Conservation (phyloP, 2,113 vertebrate species). For the Glaucidium brasilianum region DNA sequence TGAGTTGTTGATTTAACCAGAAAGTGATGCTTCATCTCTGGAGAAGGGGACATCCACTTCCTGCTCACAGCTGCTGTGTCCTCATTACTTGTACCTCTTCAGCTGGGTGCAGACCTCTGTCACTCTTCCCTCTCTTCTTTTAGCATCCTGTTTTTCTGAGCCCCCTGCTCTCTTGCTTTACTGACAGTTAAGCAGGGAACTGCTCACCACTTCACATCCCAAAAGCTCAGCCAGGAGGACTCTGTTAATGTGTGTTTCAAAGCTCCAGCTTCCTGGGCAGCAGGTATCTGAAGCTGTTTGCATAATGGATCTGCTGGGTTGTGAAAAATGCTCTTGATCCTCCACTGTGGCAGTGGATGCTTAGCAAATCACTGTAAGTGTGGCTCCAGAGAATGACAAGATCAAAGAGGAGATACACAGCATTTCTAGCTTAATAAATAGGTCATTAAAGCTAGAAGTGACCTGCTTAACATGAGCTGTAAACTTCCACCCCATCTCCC, state of each 20-base stretch:
- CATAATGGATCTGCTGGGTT: background rate
- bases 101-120: background rate
- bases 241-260: background rate
- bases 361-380: background rate
- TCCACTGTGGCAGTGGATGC: background rate
- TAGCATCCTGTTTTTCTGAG: background rate
- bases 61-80: background rate
- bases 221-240: background rate
- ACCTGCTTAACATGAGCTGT: background rate
- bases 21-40: background rate
- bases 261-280: background rate
- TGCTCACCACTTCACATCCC: background rate
- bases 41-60: background rate
- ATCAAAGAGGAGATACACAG: background rate
- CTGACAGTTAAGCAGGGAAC: background rate
- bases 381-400: background rate
- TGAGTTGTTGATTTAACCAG: background rate
- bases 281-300: constrained; percentile 1
- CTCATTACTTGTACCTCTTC: background rate
- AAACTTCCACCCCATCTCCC: background rate
- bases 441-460: background rate
- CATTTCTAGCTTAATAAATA: background rate
- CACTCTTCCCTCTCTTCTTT: background rate
- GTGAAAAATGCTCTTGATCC: background rate
- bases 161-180: background rate